Base-by-base conservation (phyloP, 2,888 invertebrate genomes). In the Erebia ligea region DNA sequence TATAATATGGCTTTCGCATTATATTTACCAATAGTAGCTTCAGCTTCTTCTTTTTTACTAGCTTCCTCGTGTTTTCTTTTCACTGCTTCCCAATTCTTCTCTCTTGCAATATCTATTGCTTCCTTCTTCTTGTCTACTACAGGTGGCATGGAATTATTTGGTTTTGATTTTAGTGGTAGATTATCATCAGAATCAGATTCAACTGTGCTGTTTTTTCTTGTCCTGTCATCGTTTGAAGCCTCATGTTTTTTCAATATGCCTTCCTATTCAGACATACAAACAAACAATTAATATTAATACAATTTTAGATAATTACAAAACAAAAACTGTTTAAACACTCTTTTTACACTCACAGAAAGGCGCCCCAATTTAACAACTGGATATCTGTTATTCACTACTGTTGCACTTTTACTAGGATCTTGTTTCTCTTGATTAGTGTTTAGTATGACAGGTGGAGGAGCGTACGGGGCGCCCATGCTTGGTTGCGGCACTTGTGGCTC, bases 31-130 rank as follows among this genome's bases (percentile, higher is more conserved):
- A 93, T 91, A 50, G 93, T 86, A 57, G 92, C 86, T 77, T 93
- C 93, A 70, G 88, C 85, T 80, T 93, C 92, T 76, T 92, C 93
- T 74, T 87, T 91, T 82, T 89, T 93, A 77, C 91, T 93, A 25
- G 93, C 93, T 86, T 93, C 94, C 80, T 94, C 94, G 79, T 94
- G 94, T 87, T 94, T 93, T 77, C 94, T 86, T 76, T 94, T 94
- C 0, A 94, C 94, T 17, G 94, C 94, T 82, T 94, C 93, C 94
- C 94, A 94, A 82, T 93, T 94, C 79, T 93, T 92, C 82, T 93
- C 94, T 79, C 94, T 88, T 80, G 93, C 94, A 83, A 93, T 89
- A 77, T 94, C 93, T 81, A 94, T 93, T 70, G 93, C 93, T 84
- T 90, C 91, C 78, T 91, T 90, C 76, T 93, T 92, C 79, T 93